phyloP scores from a whole-genome alignment of 1,140 invertebrate species.

The Drosophila melanogaster region DNA sequence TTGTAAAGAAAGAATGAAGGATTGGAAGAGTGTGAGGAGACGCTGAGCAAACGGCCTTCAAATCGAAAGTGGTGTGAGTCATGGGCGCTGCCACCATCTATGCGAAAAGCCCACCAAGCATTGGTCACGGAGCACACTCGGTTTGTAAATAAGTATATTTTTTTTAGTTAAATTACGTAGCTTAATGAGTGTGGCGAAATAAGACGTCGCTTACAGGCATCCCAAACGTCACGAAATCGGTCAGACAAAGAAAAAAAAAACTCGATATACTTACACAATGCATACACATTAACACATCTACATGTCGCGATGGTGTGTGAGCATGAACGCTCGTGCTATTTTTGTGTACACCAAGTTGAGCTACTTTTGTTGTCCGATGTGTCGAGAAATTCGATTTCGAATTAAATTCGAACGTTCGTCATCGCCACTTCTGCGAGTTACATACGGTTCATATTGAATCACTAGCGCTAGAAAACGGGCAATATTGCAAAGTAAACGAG shows the following conservation, averaged over 20 bases:
- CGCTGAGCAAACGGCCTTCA: conserved; percentile 67
- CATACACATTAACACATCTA: background rate
- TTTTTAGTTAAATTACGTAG: conserved; percentile 41
- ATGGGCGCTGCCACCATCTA: conserved; percentile 52
- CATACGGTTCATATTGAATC: conserved; percentile 46
- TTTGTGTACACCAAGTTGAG: conserved; percentile 57
- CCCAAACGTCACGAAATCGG: conserved; percentile 13
- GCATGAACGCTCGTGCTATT: conserved; percentile 46
- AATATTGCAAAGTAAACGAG: conserved; percentile 20
- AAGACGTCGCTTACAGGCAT: background rate
- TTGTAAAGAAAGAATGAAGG: conserved; percentile 65
- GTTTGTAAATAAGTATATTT: conserved; percentile 73
- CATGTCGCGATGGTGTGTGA: background rate
- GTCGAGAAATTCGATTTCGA: conserved; percentile 38
- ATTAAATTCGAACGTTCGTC: conserved; percentile 13
- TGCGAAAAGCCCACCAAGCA: conserved; percentile 62
- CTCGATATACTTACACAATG: background rate
- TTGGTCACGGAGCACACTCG: conserved; percentile 71
- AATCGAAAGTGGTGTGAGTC: conserved; percentile 59
- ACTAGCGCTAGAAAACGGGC: background rate
- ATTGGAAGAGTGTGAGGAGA: conserved; percentile 69
- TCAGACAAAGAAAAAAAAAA: conserved; percentile 34
- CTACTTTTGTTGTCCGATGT: conserved; percentile 38
- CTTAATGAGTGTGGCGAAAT: conserved; percentile 4
- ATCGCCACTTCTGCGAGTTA: conserved; percentile 18